These are phyloP conservation scores for Mactromeris polynyma DNA, from an alignment of 2,888 invertebrate genomes.

Conservation along the genomic window DNA sequence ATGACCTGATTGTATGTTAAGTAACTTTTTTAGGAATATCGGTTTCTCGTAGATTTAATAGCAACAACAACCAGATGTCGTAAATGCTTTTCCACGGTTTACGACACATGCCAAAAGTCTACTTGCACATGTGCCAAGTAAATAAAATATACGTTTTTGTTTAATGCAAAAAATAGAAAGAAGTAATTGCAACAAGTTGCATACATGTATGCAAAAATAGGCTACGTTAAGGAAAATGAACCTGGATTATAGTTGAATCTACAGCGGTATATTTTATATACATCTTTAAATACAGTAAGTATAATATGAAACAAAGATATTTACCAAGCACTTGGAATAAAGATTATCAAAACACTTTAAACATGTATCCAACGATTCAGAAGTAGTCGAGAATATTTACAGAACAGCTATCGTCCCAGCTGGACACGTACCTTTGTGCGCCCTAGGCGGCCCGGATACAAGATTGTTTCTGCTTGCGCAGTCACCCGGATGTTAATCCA, in stretches of 20 bases:
- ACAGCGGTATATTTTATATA: too few relatives aligned
- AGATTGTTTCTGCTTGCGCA: slow-evolving; percentile 1
- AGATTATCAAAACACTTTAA: not conserved
- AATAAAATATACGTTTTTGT: not conserved
- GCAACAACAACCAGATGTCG: slow-evolving; percentile 14
- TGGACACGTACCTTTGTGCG: slow-evolving; percentile 48
- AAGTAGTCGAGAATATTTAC: not conserved
- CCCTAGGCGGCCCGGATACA: slow-evolving; percentile 39
- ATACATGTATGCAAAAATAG: too few relatives aligned
- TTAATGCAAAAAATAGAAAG: not conserved
- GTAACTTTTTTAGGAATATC: not conserved
- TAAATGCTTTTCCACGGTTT: not conserved
- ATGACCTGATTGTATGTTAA: not conserved
- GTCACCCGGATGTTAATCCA: slow-evolving; percentile 22
- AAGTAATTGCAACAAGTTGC: not conserved
- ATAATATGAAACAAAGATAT: not conserved
- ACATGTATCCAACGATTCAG: not conserved
- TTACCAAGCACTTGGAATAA: not conserved
- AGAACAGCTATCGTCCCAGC: slow-evolving; percentile 32
- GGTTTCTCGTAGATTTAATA: not conserved
- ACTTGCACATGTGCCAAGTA: not conserved
- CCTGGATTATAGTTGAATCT: too few relatives aligned
- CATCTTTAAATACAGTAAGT: not conserved
- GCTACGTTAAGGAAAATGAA: too few relatives aligned
- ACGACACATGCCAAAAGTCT: slow-evolving; percentile 6